Base-by-base conservation (phyloP, 1,140 invertebrate species). In the Linepithema humile region DNA sequence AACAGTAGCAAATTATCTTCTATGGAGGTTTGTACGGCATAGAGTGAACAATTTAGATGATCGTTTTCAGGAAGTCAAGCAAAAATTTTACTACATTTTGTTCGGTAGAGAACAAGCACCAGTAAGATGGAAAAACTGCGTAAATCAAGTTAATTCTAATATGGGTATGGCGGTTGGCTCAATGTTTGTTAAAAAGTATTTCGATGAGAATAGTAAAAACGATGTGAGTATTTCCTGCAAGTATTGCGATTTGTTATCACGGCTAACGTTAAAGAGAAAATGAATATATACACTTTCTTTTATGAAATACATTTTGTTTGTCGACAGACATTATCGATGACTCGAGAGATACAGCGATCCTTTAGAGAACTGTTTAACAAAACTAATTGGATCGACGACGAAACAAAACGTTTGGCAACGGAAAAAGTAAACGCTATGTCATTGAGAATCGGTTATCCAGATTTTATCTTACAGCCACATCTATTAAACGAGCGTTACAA, bases 21-120 rank as follows among this genome's bases (percentile, higher is more conserved):
- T 98, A 15, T 98, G 98, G 98, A 95, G 98, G 85, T 98, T 98
- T 89, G 97, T 98, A 40, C 96, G 97, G 82, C 97, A 98, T 91
- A 95, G 98, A 85, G 96, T 98, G 15, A 97, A 97, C 90, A 98
- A 98, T 93, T 95, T 98, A 74, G 98, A 98, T 84, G 96, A 97
- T 90, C 95, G 97, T 43, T 98, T 98, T 92, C 94, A 95, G 86
- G 93, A 95, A 7, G 91, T 95, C 0, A 95, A 95, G 84, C 95
- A 96, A 80, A 96, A 95, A 43, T 97, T 97, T 90, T 96, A 96
- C 90, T 96, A 95, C 73, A 95, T 96, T 26, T 91, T 98, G 15
- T 97, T 97, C 89, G 97, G 97, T 15, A 95, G 96, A 48, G 96
- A 97, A 89, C 95, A 96, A 93, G 95, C 96, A 23, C 96, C 97